These are phyloP conservation scores for Ctena decussata DNA, from an alignment of 2,888 invertebrate species.

Conservation along the genomic window DNA sequence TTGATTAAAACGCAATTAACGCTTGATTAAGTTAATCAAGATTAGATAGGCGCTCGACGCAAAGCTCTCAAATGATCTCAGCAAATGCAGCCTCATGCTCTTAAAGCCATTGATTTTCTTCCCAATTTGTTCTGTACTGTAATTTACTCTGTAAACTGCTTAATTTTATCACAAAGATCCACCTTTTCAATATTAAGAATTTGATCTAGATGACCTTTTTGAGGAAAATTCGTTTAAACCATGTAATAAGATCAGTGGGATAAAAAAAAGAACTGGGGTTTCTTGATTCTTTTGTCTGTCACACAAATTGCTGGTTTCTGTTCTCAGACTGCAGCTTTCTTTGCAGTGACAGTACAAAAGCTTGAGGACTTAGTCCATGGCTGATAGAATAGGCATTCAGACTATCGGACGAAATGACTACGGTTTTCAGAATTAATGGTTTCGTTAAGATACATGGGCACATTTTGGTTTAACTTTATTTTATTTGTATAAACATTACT, in stretches of 20 bases:
- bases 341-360: no score
- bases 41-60: neutral
- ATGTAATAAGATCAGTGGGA: neutral
- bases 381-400: no score
- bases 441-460: no score
- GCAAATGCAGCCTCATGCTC: neutral
- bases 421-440: no score
- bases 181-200: neutral
- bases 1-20: conserved; percentile 31
- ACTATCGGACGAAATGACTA: no score
- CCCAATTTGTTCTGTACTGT: neutral
- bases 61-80: neutral
- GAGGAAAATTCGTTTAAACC: neutral
- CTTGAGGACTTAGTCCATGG: no score
- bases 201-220: conserved; percentile 1
- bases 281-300: no score
- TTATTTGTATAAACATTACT: no score
- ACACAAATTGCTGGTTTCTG: no score
- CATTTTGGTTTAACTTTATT: no score
- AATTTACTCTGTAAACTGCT: neutral
- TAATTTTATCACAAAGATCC: conserved; percentile 2
- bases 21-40: conserved; percentile 27
- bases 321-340: no score
- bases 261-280: no score
- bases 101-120: neutral